A percentile compares a stretch with the other conserved stretches of the same genome.
Evolutionary conservation across 2,888 invertebrate species (phyloP).

Genomic region (Drosophila parthenogenetica): DNA sequence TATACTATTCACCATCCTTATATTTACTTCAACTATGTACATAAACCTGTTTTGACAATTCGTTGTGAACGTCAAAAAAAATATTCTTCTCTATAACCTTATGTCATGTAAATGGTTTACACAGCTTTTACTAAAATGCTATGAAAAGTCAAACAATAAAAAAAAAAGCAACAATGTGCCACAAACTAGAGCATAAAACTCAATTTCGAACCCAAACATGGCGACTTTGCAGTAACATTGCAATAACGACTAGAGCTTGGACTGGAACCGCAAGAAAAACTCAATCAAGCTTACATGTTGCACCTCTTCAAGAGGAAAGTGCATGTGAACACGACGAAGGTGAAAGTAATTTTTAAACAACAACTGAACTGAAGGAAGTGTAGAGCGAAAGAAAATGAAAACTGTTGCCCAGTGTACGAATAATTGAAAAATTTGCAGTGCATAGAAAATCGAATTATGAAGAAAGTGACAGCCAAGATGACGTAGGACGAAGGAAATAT

Average conservation of each 20-base stretch:
- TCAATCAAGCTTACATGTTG: slow-evolving; percentile 72
- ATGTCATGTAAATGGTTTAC: slow-evolving; percentile 1
- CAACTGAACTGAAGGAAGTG: slow-evolving; percentile 27
- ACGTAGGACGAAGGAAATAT: slow-evolving; percentile 60
- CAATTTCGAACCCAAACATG: slow-evolving; percentile 67
- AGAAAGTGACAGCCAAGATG: slow-evolving; percentile 56
- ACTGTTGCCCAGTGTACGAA: slow-evolving; percentile 54
- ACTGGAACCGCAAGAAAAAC: slow-evolving; percentile 70
- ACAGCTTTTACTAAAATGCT: slow-evolving; percentile 40
- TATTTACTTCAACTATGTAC: no score
- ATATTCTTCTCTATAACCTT: no score
- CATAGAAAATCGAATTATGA: slow-evolving; percentile 73
- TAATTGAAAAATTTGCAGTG: slow-evolving; percentile 76
- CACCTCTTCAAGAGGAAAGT: slow-evolving; percentile 19
- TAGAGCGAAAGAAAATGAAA: slow-evolving; percentile 4
- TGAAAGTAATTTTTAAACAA: slow-evolving; percentile 77
- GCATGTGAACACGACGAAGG: slow-evolving; percentile 47
- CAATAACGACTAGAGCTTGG: slow-evolving; percentile 47
- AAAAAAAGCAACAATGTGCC: slow-evolving; percentile 44
- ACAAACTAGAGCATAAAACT: slow-evolving; percentile 75
- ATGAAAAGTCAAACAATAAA: slow-evolving; percentile 5
- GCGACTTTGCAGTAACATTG: slow-evolving; percentile 53
- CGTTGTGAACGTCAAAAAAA: no score
- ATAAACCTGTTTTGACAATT: no score
- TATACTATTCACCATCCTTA: no score